A percentile compares a stretch with the other conserved stretches of the same genome.
phyloP scores from a whole-genome alignment of 2,888 invertebrate species.

The Lydus trimaculatus region DNA sequence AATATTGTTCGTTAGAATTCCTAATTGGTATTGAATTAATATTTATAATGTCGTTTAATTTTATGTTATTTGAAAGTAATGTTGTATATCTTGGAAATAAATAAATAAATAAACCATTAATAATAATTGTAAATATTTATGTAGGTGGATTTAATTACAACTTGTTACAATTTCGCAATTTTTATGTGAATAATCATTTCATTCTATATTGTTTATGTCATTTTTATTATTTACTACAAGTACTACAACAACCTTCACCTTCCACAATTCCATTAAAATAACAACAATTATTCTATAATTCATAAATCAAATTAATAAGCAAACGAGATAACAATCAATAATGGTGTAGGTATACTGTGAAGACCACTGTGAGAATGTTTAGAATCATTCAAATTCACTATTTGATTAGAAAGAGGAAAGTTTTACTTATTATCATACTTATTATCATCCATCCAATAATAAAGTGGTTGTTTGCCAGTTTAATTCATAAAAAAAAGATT shows the following conservation, averaged over 20 bases:
- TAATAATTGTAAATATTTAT: not conserved
- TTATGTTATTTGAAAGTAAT: conserved; percentile 2
- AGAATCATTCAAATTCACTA: not conserved
- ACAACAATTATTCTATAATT: too few relatives aligned
- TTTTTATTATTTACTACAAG: not conserved
- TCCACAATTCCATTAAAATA: not conserved
- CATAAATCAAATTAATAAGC: not conserved
- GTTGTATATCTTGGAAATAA: not conserved
- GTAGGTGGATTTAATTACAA: not conserved
- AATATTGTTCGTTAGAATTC: not conserved
- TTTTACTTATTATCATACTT: not conserved
- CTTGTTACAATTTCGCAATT: not conserved
- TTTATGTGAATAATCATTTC: not conserved
- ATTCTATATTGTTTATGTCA: not conserved
- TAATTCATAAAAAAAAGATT: not conserved
- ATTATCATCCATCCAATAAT: not conserved
- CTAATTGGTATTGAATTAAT: not conserved
- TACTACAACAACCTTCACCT: not conserved
- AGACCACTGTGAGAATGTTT: too few relatives aligned
- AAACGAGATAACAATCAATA: too few relatives aligned
- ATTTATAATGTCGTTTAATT: not conserved
- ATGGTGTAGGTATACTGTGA: too few relatives aligned
- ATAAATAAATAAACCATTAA: not conserved
- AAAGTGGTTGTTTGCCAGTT: not conserved
- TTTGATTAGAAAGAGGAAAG: conserved; percentile 3